Percentiles rank a stretch among this genome's conserved stretches.
Conservation (phyloP, 2,113 vertebrate species). For the human (Homo sapiens) region GRCh38 chr7:78719501-78720000, state of each 20-base stretch:
- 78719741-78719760: conserved; percentile 51
- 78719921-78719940: background rate
- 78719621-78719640: conserved; percentile 56
- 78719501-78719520: conserved; percentile 42
- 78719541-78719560: conserved; percentile 43
- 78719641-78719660: conserved; percentile 56
- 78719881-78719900: background rate
- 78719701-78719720: conserved; percentile 59
- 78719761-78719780: conserved; percentile 47
- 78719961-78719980: background rate
- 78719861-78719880: background rate
- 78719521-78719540: conserved; percentile 64
- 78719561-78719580: conserved; percentile 27
- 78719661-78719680: conserved; percentile 58
- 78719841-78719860: background rate
- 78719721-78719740: background rate
- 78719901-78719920: background rate
- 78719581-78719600: background rate
- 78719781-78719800: conserved; percentile 33
- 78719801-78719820: conserved; percentile 46
- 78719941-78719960: background rate
- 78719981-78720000: background rate
- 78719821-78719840: background rate
- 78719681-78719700: conserved; percentile 54
- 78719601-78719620: background rate